Conservation (phyloP, 2,888 invertebrate species). For the Strigamia crassipes region DNA sequence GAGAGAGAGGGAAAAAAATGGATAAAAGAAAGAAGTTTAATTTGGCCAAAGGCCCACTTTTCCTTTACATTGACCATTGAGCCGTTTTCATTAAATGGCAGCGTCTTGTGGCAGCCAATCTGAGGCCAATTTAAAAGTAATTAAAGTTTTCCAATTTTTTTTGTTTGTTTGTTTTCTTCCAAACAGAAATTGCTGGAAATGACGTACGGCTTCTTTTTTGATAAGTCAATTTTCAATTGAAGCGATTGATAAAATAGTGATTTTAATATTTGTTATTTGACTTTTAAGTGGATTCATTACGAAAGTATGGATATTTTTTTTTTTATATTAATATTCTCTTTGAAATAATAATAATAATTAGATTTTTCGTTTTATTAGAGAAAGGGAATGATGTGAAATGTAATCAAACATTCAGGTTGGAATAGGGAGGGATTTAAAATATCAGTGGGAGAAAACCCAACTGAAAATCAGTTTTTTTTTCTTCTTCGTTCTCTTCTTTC, state of each 20-base stretch:
- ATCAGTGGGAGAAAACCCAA: background rate
- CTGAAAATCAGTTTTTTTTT: background rate
- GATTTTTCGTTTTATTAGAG: no score
- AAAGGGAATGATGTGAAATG: no score
- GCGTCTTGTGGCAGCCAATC: slow-evolving; percentile 26
- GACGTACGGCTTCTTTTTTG: no score
- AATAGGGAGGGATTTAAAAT: background rate
- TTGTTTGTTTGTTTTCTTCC: background rate
- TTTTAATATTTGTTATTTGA: no score
- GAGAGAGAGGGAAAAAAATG: background rate
- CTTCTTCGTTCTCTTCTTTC: background rate
- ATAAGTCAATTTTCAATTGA: no score
- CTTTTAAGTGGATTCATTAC: no score
- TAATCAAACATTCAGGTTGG: background rate
- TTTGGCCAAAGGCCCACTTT: slow-evolving; percentile 40
- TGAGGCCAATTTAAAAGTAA: slow-evolving; percentile 43
- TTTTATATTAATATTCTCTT: no score
- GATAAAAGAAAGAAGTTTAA: slow-evolving; percentile 3
- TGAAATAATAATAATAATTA: no score
- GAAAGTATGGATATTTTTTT: no score
- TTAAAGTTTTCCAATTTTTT: slow-evolving; percentile 29
- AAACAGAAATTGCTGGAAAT: no score
- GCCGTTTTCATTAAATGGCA: slow-evolving; percentile 36
- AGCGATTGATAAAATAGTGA: no score
- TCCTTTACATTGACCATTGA: slow-evolving; percentile 35